Evolutionary conservation across 2,797 vertebrate genomes (phyloP), one percentile per base, ranked within the genome.

Genomic region (Cheirogaleus major): DNA sequence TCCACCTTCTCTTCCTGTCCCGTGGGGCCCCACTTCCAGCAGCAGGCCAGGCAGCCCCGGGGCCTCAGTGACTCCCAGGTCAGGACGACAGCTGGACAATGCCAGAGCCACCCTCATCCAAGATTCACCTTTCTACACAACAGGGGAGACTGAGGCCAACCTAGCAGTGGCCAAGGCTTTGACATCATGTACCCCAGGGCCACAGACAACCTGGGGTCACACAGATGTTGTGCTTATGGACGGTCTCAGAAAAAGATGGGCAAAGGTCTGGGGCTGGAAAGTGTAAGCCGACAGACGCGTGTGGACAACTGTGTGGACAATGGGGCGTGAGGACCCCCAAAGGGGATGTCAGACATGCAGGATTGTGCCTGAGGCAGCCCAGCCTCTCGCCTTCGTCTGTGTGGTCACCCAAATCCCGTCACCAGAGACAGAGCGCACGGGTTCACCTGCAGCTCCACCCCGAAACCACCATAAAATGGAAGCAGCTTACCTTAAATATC

Each of bases 401-500:
- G 25, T 27, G 9, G 22, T 30, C 84, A 61, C 52, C 48, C 30
- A 32, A 45, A 50, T 43, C 52, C 73, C 35, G 23, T 63, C 41
- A 10, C 27, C 43, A 78, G n/a, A 41, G 72, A 73, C 32, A 25
- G 11, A 41, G 15, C 35, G 7, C 15, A 2, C 23, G 8, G 22
- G 61, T 9, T 69, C 52, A 55, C 55, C 67, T 20, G 23, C 30
- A 3, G 11, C 38, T 41, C 65, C 23, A 65, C 8, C 23, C 59
- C 2, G 4, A 78, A 84, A 61, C 65, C 22, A 20, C 55, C 55
- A 2, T 35, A 27, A 52, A 50, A 55, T 1, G 61, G 41, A 93
- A 87, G 65, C 22, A 27, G 20, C 13, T 99, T 98, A 99, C 99
- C 99, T 99, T 99, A 98, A 99, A 99, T 98, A 99, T 99, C 98